These are phyloP conservation scores for Macropodus opercularis DNA, from an alignment of 2,797 vertebrate species.

Conservation along the genomic window DNA sequence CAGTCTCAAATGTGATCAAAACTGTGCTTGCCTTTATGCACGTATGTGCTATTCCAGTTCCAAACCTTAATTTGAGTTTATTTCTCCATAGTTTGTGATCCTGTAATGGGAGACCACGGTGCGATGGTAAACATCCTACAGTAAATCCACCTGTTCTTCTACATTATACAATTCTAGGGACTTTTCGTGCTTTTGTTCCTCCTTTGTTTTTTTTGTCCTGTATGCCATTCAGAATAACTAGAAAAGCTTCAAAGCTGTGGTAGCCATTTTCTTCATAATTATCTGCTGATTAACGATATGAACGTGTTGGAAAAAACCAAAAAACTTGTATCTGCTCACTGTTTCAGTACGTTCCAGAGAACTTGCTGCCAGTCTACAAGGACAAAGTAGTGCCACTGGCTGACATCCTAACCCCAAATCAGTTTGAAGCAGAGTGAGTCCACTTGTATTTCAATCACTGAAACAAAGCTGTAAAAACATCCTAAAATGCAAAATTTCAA, in stretches of 20 bases:
- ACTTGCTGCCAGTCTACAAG: slow-evolving; percentile 91
- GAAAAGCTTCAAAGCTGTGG: background rate
- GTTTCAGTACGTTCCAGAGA: slow-evolving; percentile 91
- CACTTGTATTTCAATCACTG: background rate
- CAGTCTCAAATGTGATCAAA: background rate
- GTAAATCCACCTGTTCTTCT: background rate
- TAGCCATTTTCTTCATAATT: background rate
- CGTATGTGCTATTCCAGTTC: background rate
- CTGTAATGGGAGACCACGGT: slow-evolving; percentile 96
- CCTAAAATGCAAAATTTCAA: too few relatives aligned
- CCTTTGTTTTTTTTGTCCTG: background rate
- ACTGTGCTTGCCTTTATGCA: too few relatives aligned
- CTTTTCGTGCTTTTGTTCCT: background rate
- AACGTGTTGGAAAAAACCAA: background rate
- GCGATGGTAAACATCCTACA: slow-evolving; percentile 86
- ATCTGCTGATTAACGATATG: too few relatives aligned
- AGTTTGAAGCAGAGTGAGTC: slow-evolving; percentile 98
- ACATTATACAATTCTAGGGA: background rate
- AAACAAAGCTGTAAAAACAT: background rate
- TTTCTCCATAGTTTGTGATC: slow-evolving; percentile 90
- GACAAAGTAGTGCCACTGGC: slow-evolving; percentile 92
- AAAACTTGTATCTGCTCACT: background rate
- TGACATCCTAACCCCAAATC: slow-evolving; percentile 97
- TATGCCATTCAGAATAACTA: background rate
- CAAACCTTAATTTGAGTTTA: slow-evolving; percentile 1